Percentiles rank a stretch among this genome's conserved stretches.
phyloP scores from a whole-genome alignment of 2,113 vertebrate genomes.

The Opisthocomus hoazin region DNA sequence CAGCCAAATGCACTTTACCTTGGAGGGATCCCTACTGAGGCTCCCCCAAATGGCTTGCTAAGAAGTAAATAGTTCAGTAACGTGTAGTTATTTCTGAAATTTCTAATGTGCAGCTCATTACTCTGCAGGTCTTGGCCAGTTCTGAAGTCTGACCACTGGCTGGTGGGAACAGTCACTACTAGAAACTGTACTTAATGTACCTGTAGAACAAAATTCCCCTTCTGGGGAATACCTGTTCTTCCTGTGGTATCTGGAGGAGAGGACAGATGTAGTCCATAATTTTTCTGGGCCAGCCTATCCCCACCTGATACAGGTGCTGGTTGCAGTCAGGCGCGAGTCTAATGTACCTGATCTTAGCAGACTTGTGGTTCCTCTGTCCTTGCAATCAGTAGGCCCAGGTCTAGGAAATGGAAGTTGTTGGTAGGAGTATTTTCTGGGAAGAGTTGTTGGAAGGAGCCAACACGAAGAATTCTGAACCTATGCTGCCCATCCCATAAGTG shows the following conservation, averaged over 20 bases:
- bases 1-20: neutral
- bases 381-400: neutral
- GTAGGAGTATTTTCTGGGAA: neutral
- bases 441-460: neutral
- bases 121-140: neutral
- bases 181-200: no score
- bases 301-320: neutral
- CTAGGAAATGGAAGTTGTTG: neutral
- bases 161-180: neutral
- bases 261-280: neutral
- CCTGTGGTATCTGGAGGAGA: neutral
- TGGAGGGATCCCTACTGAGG: neutral
- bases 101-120: neutral
- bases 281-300: neutral
- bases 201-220: neutral
- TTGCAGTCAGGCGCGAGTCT: accelerated
- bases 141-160: neutral
- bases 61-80: neutral
- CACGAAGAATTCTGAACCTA: no score
- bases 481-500: neutral
- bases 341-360: neutral
- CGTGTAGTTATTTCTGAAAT: neutral
- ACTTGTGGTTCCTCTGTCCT: neutral
- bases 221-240: neutral
- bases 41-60: neutral